Conservation (phyloP, 2,888 invertebrate genomes). For the Cephus sareptanus region DNA sequence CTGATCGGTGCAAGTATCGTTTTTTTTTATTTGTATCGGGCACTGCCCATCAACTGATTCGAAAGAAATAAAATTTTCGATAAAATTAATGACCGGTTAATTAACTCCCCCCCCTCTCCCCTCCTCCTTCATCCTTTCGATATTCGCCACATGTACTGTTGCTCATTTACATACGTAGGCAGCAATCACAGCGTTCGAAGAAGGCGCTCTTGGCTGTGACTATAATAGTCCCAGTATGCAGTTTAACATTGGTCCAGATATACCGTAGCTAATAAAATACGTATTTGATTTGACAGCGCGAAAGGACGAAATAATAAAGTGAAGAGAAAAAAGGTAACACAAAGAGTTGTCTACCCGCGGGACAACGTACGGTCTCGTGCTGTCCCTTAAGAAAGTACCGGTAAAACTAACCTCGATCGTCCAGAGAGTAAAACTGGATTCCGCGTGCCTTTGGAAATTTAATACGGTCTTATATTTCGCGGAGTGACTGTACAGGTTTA, state of each 20-base stretch:
- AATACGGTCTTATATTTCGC: constrained; percentile 27
- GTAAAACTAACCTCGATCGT: not conserved
- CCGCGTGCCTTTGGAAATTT: constrained; percentile 33
- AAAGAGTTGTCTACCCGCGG: not conserved
- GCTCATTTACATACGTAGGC: not conserved
- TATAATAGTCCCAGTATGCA: not conserved
- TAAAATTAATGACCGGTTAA: not conserved
- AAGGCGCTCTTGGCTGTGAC: not conserved
- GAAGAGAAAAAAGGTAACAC: not conserved
- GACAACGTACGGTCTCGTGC: not conserved
- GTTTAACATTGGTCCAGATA: not conserved
- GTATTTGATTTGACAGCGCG: not conserved
- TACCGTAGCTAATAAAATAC: not conserved
- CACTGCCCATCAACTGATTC: not conserved
- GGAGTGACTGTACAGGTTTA: constrained; percentile 43
- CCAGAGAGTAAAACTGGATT: constrained; percentile 20
- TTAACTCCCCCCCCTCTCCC: fast-evolving
- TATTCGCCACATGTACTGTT: not conserved
- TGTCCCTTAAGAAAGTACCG: not conserved
- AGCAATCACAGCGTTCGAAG: not conserved
- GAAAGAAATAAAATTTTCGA: not conserved
- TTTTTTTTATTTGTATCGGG: not conserved
- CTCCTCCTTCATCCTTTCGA: not conserved
- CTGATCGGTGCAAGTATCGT: not conserved
- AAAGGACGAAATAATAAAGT: not conserved